These are phyloP conservation scores for Eupithecia pulchellata DNA, from an alignment of 2,888 invertebrate genomes.

Conservation along the genomic window DNA sequence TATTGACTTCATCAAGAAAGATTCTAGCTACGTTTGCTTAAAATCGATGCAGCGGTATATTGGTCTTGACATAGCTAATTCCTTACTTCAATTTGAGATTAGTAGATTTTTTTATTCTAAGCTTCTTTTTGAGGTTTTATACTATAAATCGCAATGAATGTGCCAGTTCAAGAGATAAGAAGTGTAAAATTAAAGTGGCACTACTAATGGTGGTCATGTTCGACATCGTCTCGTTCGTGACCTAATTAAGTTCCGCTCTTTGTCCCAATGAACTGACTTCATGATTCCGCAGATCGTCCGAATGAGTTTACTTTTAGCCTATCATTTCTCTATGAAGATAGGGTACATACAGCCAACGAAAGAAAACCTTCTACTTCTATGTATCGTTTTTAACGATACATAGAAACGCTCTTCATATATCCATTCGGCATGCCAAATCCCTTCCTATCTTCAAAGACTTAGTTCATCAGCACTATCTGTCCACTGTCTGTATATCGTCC, in stretches of 20 bases:
- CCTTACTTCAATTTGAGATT: too few species aligned
- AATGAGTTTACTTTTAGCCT: slow-evolving; percentile 23
- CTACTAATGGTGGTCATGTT: slow-evolving; percentile 75
- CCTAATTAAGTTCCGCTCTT: slow-evolving; percentile 74
- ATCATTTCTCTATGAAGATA: background rate
- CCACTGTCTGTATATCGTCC: too few species aligned
- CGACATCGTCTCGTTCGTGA: slow-evolving; percentile 75
- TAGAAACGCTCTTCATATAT: too few species aligned
- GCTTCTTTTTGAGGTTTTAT: background rate
- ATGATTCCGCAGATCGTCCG: slow-evolving; percentile 30
- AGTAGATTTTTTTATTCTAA: too few species aligned
- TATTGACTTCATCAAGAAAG: background rate
- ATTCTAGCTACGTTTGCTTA: background rate
- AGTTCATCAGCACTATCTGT: too few species aligned
- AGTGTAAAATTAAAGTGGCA: slow-evolving; percentile 65
- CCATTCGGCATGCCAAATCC: too few species aligned
- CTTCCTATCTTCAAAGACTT: too few species aligned
- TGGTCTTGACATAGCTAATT: too few species aligned
- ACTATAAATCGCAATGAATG: background rate
- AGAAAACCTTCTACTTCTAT: too few species aligned
- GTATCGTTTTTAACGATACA: too few species aligned
- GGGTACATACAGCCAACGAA: too few species aligned
- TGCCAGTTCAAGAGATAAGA: slow-evolving; percentile 8
- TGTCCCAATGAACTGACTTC: slow-evolving; percentile 58
- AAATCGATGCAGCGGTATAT: background rate